Evolutionary conservation across 2,113 vertebrate species (phyloP).

Genomic region (Daphoenositta chrysoptera): DNA sequence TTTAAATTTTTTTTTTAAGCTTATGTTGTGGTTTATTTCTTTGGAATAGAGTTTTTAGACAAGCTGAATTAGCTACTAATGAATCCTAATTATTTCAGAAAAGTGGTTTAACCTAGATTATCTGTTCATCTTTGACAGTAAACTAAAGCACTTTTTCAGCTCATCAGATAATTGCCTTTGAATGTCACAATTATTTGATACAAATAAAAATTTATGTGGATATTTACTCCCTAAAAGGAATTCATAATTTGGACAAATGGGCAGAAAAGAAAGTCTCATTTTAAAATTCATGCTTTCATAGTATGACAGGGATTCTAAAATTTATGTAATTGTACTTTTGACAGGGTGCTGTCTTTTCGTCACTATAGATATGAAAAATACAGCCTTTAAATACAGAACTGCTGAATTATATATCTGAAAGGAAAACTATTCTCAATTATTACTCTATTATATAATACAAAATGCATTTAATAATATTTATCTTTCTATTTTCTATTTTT

Average conservation of each 20-base stretch:
- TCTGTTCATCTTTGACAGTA: background rate
- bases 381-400: constrained; percentile 2
- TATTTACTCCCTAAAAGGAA: background rate
- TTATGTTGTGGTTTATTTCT: background rate
- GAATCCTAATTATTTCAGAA: background rate
- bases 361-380: background rate
- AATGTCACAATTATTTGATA: background rate
- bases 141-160: background rate
- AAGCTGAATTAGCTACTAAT: background rate
- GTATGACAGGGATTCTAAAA: background rate
- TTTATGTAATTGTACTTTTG: constrained; percentile 21
- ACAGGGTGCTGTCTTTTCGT: background rate
- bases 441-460: background rate
- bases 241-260: background rate
- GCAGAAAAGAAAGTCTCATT: background rate
- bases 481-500: background rate
- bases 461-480: background rate
- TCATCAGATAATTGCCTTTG: background rate
- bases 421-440: background rate
- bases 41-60: background rate
- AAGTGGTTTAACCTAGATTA: background rate
- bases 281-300: background rate
- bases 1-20: background rate
- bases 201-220: background rate
- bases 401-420: background rate